Conservation (phyloP, 2,888 invertebrate genomes). For the Cantharis nigra region DNA sequence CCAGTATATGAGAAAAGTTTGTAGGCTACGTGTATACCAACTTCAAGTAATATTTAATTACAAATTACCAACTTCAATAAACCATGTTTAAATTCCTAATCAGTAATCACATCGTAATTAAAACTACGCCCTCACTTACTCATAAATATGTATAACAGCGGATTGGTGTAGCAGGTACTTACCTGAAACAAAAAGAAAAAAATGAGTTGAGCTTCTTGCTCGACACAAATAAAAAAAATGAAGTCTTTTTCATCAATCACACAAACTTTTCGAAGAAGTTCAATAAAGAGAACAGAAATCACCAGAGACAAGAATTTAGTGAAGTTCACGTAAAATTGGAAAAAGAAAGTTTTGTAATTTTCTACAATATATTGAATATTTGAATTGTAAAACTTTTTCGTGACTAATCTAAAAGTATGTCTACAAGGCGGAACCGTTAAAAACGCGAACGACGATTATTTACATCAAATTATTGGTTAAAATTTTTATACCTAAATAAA, state of each 20-base stretch:
- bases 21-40: constrained; percentile 6
- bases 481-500: constrained; percentile 8
- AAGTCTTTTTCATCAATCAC: constrained; percentile 19
- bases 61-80: constrained; percentile 3
- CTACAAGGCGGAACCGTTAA: neutral
- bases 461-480: constrained; percentile 6
- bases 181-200: constrained; percentile 22
- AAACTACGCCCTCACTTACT: neutral
- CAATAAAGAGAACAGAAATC: constrained; percentile 10
- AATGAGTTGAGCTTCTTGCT: neutral
- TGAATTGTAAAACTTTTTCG: neutral
- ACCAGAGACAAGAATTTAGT: constrained; percentile 7
- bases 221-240: constrained; percentile 5
- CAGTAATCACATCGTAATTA: neutral
- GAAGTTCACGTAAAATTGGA: neutral
- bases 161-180: constrained; percentile 5
- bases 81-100: neutral
- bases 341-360: constrained; percentile 4
- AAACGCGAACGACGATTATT: neutral
- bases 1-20: constrained; percentile 39
- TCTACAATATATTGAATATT: neutral
- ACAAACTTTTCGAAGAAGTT: constrained; percentile 7
- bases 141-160: neutral
- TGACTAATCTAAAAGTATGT: neutral
- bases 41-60: constrained; percentile 20